Base-by-base conservation (phyloP, 2,888 invertebrate species). In the Morpho helenor region DNA sequence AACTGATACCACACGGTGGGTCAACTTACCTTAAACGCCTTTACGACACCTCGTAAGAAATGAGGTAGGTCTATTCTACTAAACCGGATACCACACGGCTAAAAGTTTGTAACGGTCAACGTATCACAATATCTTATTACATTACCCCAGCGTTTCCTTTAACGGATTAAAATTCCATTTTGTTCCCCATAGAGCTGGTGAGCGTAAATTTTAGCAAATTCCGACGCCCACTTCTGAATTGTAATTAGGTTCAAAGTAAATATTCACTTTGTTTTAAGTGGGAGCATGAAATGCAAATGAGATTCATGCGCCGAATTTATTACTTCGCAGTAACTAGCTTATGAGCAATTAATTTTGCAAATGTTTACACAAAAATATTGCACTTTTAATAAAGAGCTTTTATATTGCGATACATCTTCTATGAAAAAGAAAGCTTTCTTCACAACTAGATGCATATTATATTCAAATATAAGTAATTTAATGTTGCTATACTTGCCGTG, bases 211-310 rank as follows among this genome's bases (percentile, higher is more conserved):
- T 41, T 10, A 22, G 54, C 40, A 57, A 54, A 41, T 57, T 57
- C 55, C 44, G 41, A 7, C 46, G 46, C 53, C 57, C 48, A 51
- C 52, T 57, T 55, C 49, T 54, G 57, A 49, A 56, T 58, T 52
- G 56, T 56, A 61, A 61, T 58, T 58, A 56, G 40, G 47, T 58
- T 44, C 56, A 61, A 58, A 58, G 58, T 58, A 56, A 61, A 58
- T 58, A 61, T 61, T 61, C 57, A 61, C 52, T 58, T 61, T 56
- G 61, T 61, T 61, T 61, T 53, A 58, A 52, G 46, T 56, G 56
- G 52, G 41, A 55, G 54, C 50, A 56, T 56, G 57, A 60, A 58
- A 58, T 49, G 49, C 58, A 58, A 61, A 58, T 58, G 46, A 56
- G 58, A 43, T 58, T 61, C 57, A 52, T 60, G 57, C 53, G 57